These are phyloP conservation scores for Meloidogyne chitwoodi DNA, from an alignment of 1,140 invertebrate genomes.

Conservation along the genomic window DNA sequence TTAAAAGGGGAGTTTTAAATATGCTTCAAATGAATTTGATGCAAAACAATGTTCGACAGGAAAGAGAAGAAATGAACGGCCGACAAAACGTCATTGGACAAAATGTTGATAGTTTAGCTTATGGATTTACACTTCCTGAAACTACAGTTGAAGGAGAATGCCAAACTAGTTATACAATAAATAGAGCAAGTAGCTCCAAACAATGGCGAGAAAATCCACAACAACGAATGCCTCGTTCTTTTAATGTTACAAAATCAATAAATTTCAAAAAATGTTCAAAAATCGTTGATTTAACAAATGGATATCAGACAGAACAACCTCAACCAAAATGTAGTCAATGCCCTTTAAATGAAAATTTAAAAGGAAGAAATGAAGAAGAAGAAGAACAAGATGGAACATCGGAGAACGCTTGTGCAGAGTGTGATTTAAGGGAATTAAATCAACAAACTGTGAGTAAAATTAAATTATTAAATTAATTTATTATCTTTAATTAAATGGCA, in stretches of 20 bases:
- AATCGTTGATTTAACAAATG: conserved; percentile 37
- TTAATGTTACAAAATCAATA: conserved; percentile 53
- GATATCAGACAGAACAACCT: conserved; percentile 21
- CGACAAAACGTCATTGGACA: background rate
- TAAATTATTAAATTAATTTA: too few species aligned
- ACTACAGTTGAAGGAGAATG: conserved; percentile 36
- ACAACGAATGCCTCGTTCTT: background rate
- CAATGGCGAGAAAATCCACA: background rate
- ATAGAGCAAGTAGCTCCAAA: background rate
- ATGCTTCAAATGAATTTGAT: conserved; percentile 27
- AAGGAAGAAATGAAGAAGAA: background rate
- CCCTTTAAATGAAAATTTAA: background rate
- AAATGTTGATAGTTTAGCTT: conserved; percentile 18
- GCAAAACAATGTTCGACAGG: conserved; percentile 12
- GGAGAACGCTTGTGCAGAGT: conserved; percentile 20
- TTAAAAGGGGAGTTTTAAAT: conserved; percentile 37
- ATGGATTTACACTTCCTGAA: conserved; percentile 13
- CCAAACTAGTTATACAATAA: conserved; percentile 34
- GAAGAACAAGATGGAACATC: conserved; percentile 5
- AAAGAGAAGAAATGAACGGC: background rate
- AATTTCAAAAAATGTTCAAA: conserved; percentile 54
- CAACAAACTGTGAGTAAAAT: background rate
- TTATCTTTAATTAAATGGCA: too few species aligned
- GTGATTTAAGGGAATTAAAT: conserved; percentile 26
- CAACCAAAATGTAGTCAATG: conserved; percentile 14